phyloP scores from a whole-genome alignment of 2,797 vertebrate species.

The Bradypodion pumilum region DNA sequence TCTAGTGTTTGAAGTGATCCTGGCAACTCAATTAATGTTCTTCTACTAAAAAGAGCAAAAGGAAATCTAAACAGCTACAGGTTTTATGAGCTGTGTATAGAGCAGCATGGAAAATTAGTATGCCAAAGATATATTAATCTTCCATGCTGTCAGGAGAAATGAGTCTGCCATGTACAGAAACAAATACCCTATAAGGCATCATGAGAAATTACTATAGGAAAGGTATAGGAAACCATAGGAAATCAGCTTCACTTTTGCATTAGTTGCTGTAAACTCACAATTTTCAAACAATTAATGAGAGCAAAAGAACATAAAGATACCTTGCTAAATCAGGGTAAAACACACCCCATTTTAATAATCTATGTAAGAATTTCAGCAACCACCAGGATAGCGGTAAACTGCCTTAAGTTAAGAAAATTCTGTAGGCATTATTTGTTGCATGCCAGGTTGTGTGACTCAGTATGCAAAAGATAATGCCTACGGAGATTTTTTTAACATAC shows the following conservation, averaged over 20 bases:
- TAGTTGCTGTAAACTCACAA: background rate
- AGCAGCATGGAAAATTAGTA: background rate
- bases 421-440: no score
- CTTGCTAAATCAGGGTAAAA: background rate
- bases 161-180: no score
- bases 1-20: background rate
- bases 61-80: constrained; percentile 6
- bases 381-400: background rate
- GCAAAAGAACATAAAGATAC: background rate
- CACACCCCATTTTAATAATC: background rate
- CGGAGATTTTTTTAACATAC: no score
- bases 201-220: background rate
- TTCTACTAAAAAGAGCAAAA: constrained; percentile 13
- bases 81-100: background rate
- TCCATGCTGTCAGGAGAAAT: no score
- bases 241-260: background rate
- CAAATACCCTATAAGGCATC: background rate
- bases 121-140: background rate
- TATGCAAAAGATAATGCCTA: no score
- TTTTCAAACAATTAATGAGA: background rate
- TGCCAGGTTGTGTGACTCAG: no score
- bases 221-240: background rate
- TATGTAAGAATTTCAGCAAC: background rate
- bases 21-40: constrained; percentile 23
- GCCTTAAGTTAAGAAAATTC: no score